Percentiles rank a stretch among this genome's conserved stretches.
Conservation (phyloP, 2,113 vertebrate genomes). For the Strix aluco region DNA sequence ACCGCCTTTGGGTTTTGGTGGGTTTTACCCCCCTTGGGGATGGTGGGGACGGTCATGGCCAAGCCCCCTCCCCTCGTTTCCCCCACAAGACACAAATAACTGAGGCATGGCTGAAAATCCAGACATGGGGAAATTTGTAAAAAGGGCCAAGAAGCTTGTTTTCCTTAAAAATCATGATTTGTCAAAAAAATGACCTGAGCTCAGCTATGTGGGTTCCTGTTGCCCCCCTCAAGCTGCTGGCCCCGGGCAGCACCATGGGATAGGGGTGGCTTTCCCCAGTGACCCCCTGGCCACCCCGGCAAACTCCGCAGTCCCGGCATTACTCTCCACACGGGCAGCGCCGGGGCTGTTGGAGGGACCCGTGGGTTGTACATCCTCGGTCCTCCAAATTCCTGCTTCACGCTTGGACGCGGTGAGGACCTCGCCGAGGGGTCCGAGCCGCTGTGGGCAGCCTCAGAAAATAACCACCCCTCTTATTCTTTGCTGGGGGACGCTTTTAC, state of each 20-base stretch:
- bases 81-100: too few relatives aligned
- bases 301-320: not conserved
- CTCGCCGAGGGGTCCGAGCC: not conserved
- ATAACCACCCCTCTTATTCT: not conserved
- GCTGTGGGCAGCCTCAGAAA: not conserved
- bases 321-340: fast-evolving
- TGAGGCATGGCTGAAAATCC: too few relatives aligned
- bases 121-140: not conserved
- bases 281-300: fast-evolving
- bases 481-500: not conserved
- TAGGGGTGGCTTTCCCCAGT: not conserved
- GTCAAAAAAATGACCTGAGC: not conserved
- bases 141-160: not conserved
- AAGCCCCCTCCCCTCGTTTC: not conserved
- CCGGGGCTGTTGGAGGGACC: not conserved
- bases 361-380: not conserved
- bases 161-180: not conserved
- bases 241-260: fast-evolving
- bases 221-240: not conserved
- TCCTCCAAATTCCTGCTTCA: not conserved
- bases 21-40: not conserved
- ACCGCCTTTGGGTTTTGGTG: not conserved
- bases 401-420: fast-evolving
- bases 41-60: not conserved
- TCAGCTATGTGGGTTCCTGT: fast-evolving